Evolutionary conservation across 2,888 invertebrate genomes (phyloP).

Genomic region (Trichopria drosophilae): DNA sequence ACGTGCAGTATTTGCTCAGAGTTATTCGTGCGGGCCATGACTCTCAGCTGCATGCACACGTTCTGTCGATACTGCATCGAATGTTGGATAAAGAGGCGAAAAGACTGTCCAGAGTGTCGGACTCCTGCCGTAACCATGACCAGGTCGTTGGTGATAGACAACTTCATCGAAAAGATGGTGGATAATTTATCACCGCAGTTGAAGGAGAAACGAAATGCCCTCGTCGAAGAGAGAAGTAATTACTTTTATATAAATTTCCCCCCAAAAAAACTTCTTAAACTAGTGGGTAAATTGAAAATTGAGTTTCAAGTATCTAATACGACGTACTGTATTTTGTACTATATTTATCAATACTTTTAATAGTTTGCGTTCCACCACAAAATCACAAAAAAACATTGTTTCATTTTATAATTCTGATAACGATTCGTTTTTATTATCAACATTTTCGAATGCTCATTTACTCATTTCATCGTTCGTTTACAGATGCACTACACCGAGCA

Average conservation of each 20-base stretch:
- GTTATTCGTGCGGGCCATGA: constrained; percentile 70
- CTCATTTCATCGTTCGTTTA: too few relatives aligned
- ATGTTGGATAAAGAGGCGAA: constrained; percentile 71
- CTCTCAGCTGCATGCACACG: constrained; percentile 74
- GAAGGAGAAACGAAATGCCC: constrained; percentile 62
- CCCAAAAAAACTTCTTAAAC: too few relatives aligned
- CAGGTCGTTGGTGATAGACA: constrained; percentile 69
- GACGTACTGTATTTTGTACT: too few relatives aligned
- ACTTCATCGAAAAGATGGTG: constrained; percentile 73
- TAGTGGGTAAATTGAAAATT: not conserved
- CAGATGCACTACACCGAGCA: too few relatives aligned
- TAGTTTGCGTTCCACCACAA: too few relatives aligned
- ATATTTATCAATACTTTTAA: too few relatives aligned
- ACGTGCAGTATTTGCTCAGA: constrained; percentile 78
- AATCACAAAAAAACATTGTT: too few relatives aligned
- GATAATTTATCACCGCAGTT: constrained; percentile 66
- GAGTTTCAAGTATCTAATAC: too few relatives aligned
- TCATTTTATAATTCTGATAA: too few relatives aligned
- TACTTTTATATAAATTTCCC: constrained; percentile 1
- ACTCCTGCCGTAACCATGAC: constrained; percentile 61
- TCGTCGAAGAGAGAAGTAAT: constrained; percentile 47
- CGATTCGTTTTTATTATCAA: too few relatives aligned
- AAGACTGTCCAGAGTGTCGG: constrained; percentile 74
- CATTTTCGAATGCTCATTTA: too few relatives aligned
- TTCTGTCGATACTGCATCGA: constrained; percentile 74